Evolutionary conservation across 2,113 vertebrate species (phyloP).

Genomic region (Epinephelus cyanopodus): DNA sequence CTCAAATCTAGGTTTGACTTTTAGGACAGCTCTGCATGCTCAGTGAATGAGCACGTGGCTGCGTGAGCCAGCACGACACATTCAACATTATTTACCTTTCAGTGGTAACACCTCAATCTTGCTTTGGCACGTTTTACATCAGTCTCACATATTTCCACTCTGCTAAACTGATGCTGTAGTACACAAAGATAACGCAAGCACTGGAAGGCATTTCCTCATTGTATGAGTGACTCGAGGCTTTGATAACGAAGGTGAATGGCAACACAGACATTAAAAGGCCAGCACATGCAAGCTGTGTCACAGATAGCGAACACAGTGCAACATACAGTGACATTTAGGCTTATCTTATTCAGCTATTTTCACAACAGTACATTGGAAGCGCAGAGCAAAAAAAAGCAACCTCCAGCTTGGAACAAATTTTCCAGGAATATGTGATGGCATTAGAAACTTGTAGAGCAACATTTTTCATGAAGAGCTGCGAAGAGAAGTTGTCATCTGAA

Average conservation of each 20-base stretch:
- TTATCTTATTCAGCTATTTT: background rate
- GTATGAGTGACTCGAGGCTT: background rate
- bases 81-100: background rate
- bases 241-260: background rate
- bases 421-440: background rate
- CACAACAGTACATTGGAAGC: background rate
- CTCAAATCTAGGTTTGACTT: background rate
- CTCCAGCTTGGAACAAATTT: background rate
- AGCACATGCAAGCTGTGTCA: background rate
- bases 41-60: background rate
- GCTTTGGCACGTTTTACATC: background rate
- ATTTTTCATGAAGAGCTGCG: background rate
- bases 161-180: background rate
- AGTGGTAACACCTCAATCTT: background rate
- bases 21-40: background rate
- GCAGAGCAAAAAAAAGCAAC: background rate
- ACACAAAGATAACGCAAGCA: background rate
- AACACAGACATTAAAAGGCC: background rate
- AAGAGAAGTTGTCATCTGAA: background rate
- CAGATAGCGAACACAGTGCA: background rate
- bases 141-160: slow-evolving; percentile 25
- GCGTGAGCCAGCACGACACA: background rate
- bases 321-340: background rate
- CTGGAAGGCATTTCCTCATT: slow-evolving; percentile 19
- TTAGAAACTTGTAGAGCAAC: background rate